phyloP scores from a whole-genome alignment of 2,797 vertebrate species.

The Xiphorhynchus erythropygius region DNA sequence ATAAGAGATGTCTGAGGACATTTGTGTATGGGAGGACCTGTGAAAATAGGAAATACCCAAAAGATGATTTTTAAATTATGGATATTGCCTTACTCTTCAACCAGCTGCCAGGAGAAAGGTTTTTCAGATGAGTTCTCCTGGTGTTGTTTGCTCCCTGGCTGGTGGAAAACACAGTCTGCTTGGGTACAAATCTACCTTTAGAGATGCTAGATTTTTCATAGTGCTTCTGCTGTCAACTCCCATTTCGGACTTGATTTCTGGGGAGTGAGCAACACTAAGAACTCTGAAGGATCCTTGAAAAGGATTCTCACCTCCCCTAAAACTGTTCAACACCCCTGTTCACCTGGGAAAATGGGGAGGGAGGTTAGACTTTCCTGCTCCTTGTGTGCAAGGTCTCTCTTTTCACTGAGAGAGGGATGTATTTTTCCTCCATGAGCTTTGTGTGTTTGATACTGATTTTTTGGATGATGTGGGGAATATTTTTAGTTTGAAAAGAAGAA shows the following conservation, averaged over 20 bases:
- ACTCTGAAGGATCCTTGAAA: neutral
- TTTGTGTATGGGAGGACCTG: neutral
- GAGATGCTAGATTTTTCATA: neutral
- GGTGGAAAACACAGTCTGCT: neutral
- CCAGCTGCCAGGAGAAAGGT: neutral
- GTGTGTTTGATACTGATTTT: neutral
- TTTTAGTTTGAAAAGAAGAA: slow-evolving; percentile 20
- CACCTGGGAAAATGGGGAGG: neutral
- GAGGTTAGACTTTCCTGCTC: neutral
- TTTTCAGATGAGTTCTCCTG: neutral
- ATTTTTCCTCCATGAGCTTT: neutral
- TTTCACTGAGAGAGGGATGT: neutral
- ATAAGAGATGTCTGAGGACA: neutral
- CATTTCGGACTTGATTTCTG: neutral
- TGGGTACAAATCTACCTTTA: neutral
- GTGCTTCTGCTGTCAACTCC: neutral
- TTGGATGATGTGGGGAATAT: neutral
- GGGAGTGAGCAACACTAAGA: neutral
- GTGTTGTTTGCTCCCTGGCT: neutral
- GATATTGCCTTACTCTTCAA: neutral
- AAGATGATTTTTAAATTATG: neutral
- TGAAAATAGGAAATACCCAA: neutral
- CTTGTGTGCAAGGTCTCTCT: neutral
- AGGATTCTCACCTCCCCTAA: neutral
- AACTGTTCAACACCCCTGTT: neutral